Evolutionary conservation across 2,113 vertebrate genomes (phyloP).

Genomic region (Zapus hudsonius): DNA sequence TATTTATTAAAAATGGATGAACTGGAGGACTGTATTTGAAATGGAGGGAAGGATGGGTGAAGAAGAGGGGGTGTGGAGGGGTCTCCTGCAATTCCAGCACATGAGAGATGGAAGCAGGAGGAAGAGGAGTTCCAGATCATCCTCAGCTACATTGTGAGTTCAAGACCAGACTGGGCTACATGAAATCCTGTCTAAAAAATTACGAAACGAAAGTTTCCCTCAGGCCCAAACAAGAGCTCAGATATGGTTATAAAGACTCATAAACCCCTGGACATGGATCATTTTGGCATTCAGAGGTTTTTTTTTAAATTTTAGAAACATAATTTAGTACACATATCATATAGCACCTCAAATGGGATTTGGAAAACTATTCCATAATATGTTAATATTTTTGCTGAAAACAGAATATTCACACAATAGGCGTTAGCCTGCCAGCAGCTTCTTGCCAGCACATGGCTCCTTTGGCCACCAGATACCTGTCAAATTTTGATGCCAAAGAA

Average conservation of each 20-base stretch:
- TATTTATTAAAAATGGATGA: not conserved
- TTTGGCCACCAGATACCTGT: not conserved
- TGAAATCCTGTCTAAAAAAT: not conserved
- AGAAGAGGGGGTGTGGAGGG: not conserved
- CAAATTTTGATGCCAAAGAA: not conserved
- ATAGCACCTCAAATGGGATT: not conserved
- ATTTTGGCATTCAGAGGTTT: slow-evolving; percentile 11
- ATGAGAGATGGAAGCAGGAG: not conserved
- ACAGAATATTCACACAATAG: slow-evolving; percentile 7
- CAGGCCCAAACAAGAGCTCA: not conserved
- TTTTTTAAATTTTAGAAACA: slow-evolving; percentile 26
- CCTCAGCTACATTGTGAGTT: not conserved
- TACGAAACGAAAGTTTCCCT: not conserved
- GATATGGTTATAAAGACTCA: not conserved
- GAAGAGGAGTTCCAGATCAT: not conserved
- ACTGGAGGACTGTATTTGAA: not conserved
- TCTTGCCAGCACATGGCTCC: not conserved
- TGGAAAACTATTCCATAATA: not conserved
- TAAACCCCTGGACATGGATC: not conserved
- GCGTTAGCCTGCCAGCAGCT: not conserved
- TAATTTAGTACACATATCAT: not conserved
- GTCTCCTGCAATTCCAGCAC: not conserved
- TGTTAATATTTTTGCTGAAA: slow-evolving; percentile 22
- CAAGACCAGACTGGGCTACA: not conserved
- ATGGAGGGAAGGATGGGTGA: not conserved